Evolutionary conservation across 2,888 invertebrate species (phyloP).

Genomic region (Synergus gifuensis): DNA sequence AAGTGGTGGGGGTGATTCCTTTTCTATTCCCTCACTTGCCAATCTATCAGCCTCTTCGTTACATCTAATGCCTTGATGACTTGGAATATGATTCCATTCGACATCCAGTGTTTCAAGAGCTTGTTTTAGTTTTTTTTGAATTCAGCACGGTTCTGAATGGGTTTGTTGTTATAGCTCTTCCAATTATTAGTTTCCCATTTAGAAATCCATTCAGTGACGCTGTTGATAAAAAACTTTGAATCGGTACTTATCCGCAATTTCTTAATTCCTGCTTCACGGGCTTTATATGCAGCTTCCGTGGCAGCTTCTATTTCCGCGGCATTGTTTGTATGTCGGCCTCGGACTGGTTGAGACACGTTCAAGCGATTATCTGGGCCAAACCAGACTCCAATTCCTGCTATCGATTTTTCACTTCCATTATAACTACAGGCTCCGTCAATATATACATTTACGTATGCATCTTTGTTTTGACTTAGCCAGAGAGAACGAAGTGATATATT

Average conservation of each 20-base stretch:
- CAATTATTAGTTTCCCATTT: constrained; percentile 93
- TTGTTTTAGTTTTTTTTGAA: constrained; percentile 85
- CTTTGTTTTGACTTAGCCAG: too few relatives aligned
- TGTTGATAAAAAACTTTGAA: constrained; percentile 90
- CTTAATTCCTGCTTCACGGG: constrained; percentile 81
- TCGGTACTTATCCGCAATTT: constrained; percentile 91
- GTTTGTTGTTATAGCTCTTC: constrained; percentile 85
- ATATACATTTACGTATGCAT: too few relatives aligned
- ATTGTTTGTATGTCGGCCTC: constrained; percentile 93
- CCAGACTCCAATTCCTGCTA: constrained; percentile 77
- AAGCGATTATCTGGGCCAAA: constrained; percentile 87
- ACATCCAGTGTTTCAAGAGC: constrained; percentile 77
- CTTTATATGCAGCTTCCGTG: constrained; percentile 85
- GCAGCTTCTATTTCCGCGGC: constrained; percentile 96
- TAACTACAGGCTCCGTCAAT: constrained; percentile 90
- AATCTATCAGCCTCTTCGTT: too few relatives aligned
- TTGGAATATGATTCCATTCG: constrained; percentile 70
- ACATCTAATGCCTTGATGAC: background rate
- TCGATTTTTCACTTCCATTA: constrained; percentile 86
- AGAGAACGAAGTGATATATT: too few relatives aligned
- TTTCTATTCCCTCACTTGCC: too few relatives aligned
- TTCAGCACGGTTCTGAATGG: constrained; percentile 88
- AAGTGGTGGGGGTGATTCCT: too few relatives aligned
- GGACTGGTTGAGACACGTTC: constrained; percentile 88
- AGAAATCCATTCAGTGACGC: constrained; percentile 90